Conservation (phyloP, 2,888 invertebrate genomes). For the Eledona agricola region DNA sequence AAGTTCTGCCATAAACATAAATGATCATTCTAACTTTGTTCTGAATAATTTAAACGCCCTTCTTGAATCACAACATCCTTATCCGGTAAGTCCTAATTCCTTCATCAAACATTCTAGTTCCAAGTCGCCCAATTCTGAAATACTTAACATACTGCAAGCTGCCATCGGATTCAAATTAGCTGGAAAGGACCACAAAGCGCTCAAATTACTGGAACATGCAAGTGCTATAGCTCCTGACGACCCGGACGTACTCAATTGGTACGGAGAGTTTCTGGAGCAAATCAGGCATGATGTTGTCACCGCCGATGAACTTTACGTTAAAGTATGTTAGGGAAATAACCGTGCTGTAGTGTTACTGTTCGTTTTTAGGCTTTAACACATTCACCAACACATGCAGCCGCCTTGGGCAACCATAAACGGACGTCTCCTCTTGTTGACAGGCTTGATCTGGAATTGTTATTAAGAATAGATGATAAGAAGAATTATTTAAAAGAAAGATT, state of each 20-base stretch:
- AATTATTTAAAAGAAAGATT: conserved; percentile 79
- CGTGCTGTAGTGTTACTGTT: not conserved
- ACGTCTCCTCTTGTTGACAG: conserved; percentile 90
- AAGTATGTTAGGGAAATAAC: conserved; percentile 61
- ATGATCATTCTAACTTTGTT: conserved; percentile 48
- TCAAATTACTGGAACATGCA: conserved; percentile 89
- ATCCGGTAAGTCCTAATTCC: conserved; percentile 31
- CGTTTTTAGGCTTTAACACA: conserved; percentile 73
- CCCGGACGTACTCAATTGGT: conserved; percentile 90
- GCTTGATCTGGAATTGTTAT: conserved; percentile 81
- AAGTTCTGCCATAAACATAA: conserved; percentile 44
- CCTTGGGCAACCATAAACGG: conserved; percentile 81
- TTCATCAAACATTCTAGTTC: conserved; percentile 26
- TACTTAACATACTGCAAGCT: conserved; percentile 83
- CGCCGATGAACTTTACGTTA: conserved; percentile 90
- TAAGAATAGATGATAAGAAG: conserved; percentile 84
- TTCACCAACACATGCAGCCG: conserved; percentile 84
- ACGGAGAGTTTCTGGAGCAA: conserved; percentile 92
- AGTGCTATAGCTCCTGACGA: conserved; percentile 90
- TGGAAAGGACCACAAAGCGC: conserved; percentile 86
- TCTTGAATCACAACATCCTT: conserved; percentile 46
- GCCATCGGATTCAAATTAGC: conserved; percentile 84
- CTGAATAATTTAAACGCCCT: conserved; percentile 53
- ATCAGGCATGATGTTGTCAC: conserved; percentile 83
- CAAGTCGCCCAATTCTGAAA: conserved; percentile 70